phyloP scores from a whole-genome alignment of 2,797 vertebrate species.

The Danio albolineatus region DNA sequence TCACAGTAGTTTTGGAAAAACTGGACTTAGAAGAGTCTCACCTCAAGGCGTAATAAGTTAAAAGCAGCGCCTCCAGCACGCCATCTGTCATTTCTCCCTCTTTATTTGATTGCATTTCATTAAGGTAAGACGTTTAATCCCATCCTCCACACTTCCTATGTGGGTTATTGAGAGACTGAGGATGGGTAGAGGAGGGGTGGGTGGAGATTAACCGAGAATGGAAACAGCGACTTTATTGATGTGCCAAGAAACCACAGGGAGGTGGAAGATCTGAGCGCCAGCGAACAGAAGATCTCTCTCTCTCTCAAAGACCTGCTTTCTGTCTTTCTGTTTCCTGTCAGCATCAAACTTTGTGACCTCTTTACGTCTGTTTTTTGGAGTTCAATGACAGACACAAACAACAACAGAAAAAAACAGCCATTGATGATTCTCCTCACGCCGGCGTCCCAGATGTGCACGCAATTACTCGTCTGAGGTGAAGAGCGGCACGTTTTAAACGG shows the following conservation, averaged over 20 bases:
- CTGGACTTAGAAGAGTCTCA: not conserved
- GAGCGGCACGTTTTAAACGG: conserved; percentile 18
- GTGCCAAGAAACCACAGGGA: conserved; percentile 63
- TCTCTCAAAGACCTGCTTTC: conserved; percentile 1
- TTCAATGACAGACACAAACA: not conserved
- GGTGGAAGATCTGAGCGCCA: conserved; percentile 34
- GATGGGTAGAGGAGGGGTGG: conserved; percentile 65
- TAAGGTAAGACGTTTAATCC: conserved; percentile 69
- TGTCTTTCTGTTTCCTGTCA: conserved; percentile 5
- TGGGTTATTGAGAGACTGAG: conserved; percentile 72
- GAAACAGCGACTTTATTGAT: conserved; percentile 65
- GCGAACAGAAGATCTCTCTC: conserved; percentile 1
- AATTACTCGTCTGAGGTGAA: conserved; percentile 27
- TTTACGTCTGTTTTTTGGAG: conserved; percentile 12
- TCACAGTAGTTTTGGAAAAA: too few relatives aligned
- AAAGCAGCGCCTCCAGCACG: conserved; percentile 22
- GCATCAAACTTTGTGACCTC: conserved; percentile 24
- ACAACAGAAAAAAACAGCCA: conserved; percentile 6
- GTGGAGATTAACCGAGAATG: conserved; percentile 69
- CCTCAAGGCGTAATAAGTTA: not conserved
- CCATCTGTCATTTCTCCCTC: conserved; percentile 38
- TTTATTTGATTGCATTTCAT: conserved; percentile 64
- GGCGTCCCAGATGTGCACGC: conserved; percentile 27
- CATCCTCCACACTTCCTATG: conserved; percentile 77
- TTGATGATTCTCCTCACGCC: conserved; percentile 26